Percentiles rank a stretch among this genome's conserved stretches.
phyloP scores from a whole-genome alignment of 1,140 invertebrate species.

The Scaptomyza graminum region DNA sequence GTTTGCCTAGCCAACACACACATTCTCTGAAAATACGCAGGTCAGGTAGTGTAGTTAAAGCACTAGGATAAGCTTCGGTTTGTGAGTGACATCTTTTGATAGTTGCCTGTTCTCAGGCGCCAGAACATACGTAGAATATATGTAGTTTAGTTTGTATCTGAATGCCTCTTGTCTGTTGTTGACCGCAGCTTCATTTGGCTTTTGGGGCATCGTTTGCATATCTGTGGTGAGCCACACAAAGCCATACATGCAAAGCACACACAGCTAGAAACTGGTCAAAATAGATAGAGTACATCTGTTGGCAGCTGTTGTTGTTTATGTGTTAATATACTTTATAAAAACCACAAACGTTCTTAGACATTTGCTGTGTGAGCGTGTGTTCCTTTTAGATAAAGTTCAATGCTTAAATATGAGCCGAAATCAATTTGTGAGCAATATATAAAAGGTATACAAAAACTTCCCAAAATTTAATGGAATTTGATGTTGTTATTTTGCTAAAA shows the following conservation, averaged over 20 bases:
- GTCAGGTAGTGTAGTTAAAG: not conserved
- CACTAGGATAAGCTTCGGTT: not conserved
- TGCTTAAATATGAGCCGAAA: slow-evolving; percentile 48
- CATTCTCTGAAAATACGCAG: slow-evolving; percentile 32
- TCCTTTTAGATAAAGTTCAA: slow-evolving; percentile 65
- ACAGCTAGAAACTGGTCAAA: not conserved
- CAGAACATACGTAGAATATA: not conserved
- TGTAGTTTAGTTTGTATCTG: not conserved
- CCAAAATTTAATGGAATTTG: not conserved
- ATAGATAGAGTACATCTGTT: slow-evolving; percentile 5
- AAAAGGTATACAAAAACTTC: slow-evolving; percentile 30
- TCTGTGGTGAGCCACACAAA: slow-evolving; percentile 6
- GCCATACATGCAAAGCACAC: slow-evolving; percentile 4
- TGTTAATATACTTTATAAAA: slow-evolving; percentile 58
- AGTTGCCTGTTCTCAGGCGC: slow-evolving; percentile 25
- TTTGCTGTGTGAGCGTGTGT: slow-evolving; percentile 27
- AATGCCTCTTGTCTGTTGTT: slow-evolving; percentile 4
- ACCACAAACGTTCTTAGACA: slow-evolving; percentile 15
- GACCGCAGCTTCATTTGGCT: slow-evolving; percentile 9
- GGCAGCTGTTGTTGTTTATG: slow-evolving; percentile 32
- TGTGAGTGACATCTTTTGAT: slow-evolving; percentile 59
- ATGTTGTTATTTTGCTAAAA: not conserved
- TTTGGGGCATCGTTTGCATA: slow-evolving; percentile 48
- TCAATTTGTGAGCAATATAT: slow-evolving; percentile 21
- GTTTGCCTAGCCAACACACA: slow-evolving; percentile 6